phyloP scores from a whole-genome alignment of 1,140 invertebrate genomes.

The Pseudachorutes palmiensis region DNA sequence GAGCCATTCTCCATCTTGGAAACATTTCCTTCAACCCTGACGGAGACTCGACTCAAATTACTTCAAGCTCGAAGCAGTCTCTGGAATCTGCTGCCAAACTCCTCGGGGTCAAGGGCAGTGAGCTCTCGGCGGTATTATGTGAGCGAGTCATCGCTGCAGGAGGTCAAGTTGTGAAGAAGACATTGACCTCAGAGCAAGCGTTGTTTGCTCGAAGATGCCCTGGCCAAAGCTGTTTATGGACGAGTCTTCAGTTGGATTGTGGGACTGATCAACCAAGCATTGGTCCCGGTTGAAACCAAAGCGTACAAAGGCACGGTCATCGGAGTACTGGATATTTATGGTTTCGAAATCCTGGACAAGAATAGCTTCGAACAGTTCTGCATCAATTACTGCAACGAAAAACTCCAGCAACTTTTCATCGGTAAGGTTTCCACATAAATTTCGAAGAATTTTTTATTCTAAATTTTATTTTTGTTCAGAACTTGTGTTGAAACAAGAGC shows the following conservation, averaged over 20 bases:
- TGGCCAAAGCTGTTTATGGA: constrained; percentile 63
- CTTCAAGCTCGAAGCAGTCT: constrained; percentile 49
- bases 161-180: constrained; percentile 88
- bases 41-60: constrained; percentile 58
- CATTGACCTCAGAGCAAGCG: constrained; percentile 73
- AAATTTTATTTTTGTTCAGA: constrained; percentile 58
- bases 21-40: constrained; percentile 61
- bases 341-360: constrained; percentile 92
- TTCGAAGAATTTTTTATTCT: constrained; percentile 27
- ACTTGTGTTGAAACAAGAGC: constrained; percentile 88
- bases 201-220: constrained; percentile 83
- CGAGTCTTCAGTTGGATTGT: constrained; percentile 85
- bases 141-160: constrained; percentile 83
- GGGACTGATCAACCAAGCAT: constrained; percentile 73
- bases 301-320: constrained; percentile 67
- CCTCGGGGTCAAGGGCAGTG: constrained; percentile 61
- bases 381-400: constrained; percentile 80
- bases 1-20: constrained; percentile 79
- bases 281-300: constrained; percentile 47
- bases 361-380: constrained; percentile 59
- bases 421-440: constrained; percentile 49
- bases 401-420: constrained; percentile 91
- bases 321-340: constrained; percentile 93
- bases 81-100: constrained; percentile 55
- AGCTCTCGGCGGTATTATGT: constrained; percentile 67